Percentiles rank a stretch among this genome's conserved stretches.
Evolutionary conservation across 2,888 invertebrate species (phyloP).

Genomic region (Mantis religiosa): DNA sequence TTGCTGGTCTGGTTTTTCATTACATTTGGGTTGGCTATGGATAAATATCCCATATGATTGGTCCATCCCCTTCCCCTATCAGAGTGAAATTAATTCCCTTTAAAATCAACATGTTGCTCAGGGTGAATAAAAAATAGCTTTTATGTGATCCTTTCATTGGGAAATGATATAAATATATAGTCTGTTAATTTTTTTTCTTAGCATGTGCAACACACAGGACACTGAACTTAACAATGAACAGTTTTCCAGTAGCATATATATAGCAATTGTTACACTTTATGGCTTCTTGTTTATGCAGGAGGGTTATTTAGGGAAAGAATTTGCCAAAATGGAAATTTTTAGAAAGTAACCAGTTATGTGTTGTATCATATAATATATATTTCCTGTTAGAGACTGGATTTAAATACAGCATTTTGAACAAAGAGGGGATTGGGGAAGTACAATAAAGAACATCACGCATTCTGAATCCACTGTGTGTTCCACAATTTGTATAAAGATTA

Average conservation of each 20-base stretch:
- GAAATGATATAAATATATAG: background rate
- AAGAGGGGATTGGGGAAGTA: background rate
- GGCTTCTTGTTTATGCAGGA: background rate
- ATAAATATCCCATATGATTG: background rate
- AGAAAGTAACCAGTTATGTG: background rate
- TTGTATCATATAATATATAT: background rate
- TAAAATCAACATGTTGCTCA: slow-evolving; percentile 21
- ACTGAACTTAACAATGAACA: slow-evolving; percentile 15
- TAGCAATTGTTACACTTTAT: background rate
- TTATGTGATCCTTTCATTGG: slow-evolving; percentile 20
- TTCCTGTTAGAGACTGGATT: slow-evolving; percentile 17
- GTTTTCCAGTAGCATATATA: background rate
- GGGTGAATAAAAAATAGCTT: slow-evolving; percentile 14
- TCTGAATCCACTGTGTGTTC: slow-evolving; percentile 33
- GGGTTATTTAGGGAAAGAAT: background rate
- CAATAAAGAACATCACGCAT: slow-evolving; percentile 27
- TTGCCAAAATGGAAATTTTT: background rate
- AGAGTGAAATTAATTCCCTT: background rate
- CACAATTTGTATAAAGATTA: slow-evolving; percentile 20
- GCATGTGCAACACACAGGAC: slow-evolving; percentile 11
- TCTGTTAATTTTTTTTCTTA: background rate
- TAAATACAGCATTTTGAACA: slow-evolving; percentile 19
- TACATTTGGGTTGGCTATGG: slow-evolving; percentile 19
- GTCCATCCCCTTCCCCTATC: background rate
- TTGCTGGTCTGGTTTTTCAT: slow-evolving; percentile 24